A percentile compares a stretch with the other conserved stretches of the same genome.
These are phyloP conservation scores for Aethina tumida DNA, from an alignment of 1,140 invertebrate species.

Conservation along the genomic window DNA sequence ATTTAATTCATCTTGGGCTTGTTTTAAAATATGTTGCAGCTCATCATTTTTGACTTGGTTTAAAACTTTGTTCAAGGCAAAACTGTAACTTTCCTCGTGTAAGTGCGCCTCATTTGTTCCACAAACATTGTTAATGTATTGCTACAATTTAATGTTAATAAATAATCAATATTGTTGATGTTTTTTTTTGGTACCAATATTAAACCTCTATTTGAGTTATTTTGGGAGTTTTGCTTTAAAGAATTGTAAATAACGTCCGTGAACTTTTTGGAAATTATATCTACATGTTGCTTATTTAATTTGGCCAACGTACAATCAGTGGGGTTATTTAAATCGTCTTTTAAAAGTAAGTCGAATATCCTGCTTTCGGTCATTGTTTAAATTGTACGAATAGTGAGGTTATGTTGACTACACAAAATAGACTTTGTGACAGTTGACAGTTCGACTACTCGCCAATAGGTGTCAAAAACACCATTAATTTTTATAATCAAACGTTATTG, in stretches of 20 bases:
- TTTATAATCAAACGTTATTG: not conserved
- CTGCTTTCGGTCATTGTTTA: slow-evolving; percentile 15
- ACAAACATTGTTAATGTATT: slow-evolving; percentile 13
- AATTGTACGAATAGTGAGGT: not conserved
- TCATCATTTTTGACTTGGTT: slow-evolving; percentile 1
- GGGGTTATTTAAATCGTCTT: not conserved
- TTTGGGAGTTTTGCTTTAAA: slow-evolving; percentile 13
- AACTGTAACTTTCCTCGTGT: slow-evolving; percentile 3
- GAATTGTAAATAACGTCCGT: slow-evolving; percentile 18
- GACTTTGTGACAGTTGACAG: not conserved
- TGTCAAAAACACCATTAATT: too few species aligned
- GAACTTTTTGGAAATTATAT: slow-evolving; percentile 14
- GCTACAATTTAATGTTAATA: slow-evolving; percentile 10
- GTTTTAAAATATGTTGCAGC: slow-evolving; percentile 2
- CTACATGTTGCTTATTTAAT: slow-evolving; percentile 11
- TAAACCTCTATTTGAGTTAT: slow-evolving; percentile 10
- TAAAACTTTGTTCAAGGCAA: slow-evolving; percentile 6
- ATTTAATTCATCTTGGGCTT: slow-evolving; percentile 1
- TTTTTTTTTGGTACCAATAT: slow-evolving; percentile 16
- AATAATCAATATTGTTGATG: slow-evolving; percentile 5
- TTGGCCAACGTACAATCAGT: slow-evolving; percentile 13
- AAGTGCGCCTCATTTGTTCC: slow-evolving; percentile 5
- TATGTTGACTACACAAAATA: not conserved
- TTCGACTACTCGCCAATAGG: too few species aligned
- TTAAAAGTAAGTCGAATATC: slow-evolving; percentile 15